Base-by-base conservation (phyloP, 1,140 invertebrate genomes). In the Rhopalosiphum padi region DNA sequence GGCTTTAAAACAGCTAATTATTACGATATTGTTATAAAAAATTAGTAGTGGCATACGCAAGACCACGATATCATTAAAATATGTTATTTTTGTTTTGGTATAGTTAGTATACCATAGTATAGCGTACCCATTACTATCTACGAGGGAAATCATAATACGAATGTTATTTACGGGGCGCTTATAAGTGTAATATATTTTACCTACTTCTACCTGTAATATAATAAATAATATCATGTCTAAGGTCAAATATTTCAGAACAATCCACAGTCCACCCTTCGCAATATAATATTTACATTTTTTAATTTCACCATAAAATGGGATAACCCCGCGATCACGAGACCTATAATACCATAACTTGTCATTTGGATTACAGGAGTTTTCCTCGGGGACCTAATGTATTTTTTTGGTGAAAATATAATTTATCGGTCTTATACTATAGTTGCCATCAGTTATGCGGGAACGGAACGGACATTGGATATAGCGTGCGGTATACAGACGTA, bases 321-420 rank as follows among this genome's bases (percentile, higher is more conserved):
- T 46, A 25, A 30, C 30, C 15, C 5, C 43, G 30, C 8, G 86
- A 87, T 87, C 86, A 48, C 43, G 21, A 35, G 86, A 48, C 46
- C 48, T 51, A 87, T 87, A 87, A 87, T 87, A 51, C 86, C 46
- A 48, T 51, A 87, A 87, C 86, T 87, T 51, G 86, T 87, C 46
- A 48, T 87, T 87, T 87, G 86, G 48, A 87, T 48, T 87, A 87
- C 86, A 87, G 18, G 25, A n/a, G 41, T 43, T n/a, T 87, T 35
- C 86, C 46, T n/a, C 30, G 6, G 86, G 86, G 86, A 87, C 86
- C 30, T 18, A 8, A n/a, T 6, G 37, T 87, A 18, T 87, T 85
- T 48, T 87, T 46, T 87, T 87, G 43, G 43, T 35, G 7, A 87
- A 51, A 87, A 87, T 48, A 87, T 87, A 87, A 87, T 87, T 87